Base-by-base conservation (phyloP, 2,113 vertebrate genomes). In the Pandion haliaetus region DNA sequence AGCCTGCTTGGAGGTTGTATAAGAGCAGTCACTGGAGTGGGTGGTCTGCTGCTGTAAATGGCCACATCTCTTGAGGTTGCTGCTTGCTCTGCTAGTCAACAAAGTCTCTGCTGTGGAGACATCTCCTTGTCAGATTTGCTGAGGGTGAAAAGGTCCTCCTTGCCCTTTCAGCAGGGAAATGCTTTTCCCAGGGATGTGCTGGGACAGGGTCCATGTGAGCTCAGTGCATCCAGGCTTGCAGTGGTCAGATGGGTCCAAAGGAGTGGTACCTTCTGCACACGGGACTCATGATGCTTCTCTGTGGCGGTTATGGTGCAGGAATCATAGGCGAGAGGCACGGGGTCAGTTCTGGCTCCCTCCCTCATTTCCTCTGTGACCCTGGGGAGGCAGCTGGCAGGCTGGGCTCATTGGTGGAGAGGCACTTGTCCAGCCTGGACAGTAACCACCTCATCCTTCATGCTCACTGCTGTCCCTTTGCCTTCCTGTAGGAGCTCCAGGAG, bases 291-390 rank as follows among this genome's bases (percentile, higher is more conserved):
- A 32, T 55, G 4, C 36, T 92, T 67, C 34, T 45, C 58, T 61
- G 29, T n/a, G 42, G 13, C 5, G 2, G 34, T 29, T 63, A 28
- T 1, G 2, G 44, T 55, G 62, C 36, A 34, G 42, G 34, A 86
- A 66, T 58, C 15, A 12, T 3, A 21, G 19, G 8, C 0, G 1
- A 63, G 54, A 80, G 34, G 31, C 13, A 15, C 0, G 0, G 55
- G 32, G 9, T 25, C 82, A 66, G 38, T 29, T 86, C 84, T 92
- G 78, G 12, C 17, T 88, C 18, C 8, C 14, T 74, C n/a, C 44
- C 19, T 71, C 4, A 4, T 65, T 54, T 71, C 36, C 32, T 16
- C 62, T 76, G 47, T 80, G 62, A 9, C 20, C 8, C 45, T 36
- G 45, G 23, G 38, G 14, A 84, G 7, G 63, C 40, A 74, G 21